A percentile compares a stretch with the other conserved stretches of the same genome.
Conservation (phyloP, 2,888 invertebrate species). For the Lamproptera curius region DNA sequence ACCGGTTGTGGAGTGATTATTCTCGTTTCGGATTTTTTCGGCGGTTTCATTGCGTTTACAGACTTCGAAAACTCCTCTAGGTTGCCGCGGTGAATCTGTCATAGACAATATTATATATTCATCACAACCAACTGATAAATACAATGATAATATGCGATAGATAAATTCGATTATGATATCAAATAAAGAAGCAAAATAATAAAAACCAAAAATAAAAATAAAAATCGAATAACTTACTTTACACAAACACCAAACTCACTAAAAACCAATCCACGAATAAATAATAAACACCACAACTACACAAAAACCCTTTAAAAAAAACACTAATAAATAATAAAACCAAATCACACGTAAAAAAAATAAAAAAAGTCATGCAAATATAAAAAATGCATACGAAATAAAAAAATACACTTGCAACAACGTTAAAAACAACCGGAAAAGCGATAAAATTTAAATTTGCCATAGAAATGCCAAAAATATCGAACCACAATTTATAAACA, state of each 20-base stretch:
- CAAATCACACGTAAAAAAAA: too few relatives aligned
- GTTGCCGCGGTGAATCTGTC: constrained; percentile 79
- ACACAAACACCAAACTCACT: constrained; percentile 15
- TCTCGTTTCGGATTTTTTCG: constrained; percentile 54
- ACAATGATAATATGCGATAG: too few relatives aligned
- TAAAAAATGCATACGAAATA: too few relatives aligned
- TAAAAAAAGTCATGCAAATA: too few relatives aligned
- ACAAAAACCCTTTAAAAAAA: constrained; percentile 10
- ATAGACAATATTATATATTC: too few relatives aligned
- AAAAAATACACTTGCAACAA: too few relatives aligned
- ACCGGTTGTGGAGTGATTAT: constrained; percentile 37
- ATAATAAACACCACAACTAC: constrained; percentile 20
- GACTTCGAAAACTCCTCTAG: constrained; percentile 68
- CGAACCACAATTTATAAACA: too few relatives aligned
- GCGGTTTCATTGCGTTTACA: constrained; percentile 65
- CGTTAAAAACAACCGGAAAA: too few relatives aligned
- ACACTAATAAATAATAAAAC: constrained; percentile 1
- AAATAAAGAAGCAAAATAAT: constrained; percentile 18
- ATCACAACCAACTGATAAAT: constrained; percentile 7
- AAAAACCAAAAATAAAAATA: constrained; percentile 18
- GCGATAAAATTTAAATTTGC: too few relatives aligned
- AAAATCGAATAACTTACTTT: constrained; percentile 28
- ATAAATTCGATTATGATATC: constrained; percentile 16
- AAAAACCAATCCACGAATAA: constrained; percentile 57
- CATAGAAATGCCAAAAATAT: too few relatives aligned